Evolutionary conservation across 2,797 vertebrate species (phyloP).

Genomic region (Ciconia nigra): DNA sequence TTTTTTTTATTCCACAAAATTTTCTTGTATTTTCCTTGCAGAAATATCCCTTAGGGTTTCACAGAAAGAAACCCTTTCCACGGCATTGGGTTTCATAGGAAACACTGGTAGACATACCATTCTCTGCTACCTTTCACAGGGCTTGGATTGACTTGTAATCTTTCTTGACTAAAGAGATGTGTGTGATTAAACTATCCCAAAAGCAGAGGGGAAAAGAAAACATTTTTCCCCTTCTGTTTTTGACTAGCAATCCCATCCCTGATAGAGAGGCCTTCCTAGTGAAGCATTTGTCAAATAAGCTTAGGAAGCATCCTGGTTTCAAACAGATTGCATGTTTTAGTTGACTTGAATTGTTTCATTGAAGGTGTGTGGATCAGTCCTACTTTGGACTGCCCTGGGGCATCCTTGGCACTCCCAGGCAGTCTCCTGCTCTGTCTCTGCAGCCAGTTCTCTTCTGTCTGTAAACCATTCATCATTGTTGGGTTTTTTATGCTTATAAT

Average conservation of each 20-base stretch:
- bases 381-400: background rate
- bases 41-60: background rate
- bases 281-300: background rate
- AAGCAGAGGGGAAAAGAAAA: background rate
- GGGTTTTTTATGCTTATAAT: background rate
- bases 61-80: background rate
- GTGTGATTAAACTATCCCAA: background rate
- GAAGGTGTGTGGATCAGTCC: background rate
- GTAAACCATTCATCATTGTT: background rate
- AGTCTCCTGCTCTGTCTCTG: background rate
- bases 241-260: background rate
- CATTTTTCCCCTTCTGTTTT: background rate
- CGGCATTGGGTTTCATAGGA: background rate
- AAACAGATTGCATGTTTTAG: background rate
- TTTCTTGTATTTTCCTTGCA: conserved; percentile 33
- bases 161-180: background rate
- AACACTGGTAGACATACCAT: background rate
- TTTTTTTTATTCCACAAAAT: background rate
- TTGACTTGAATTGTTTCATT: background rate
- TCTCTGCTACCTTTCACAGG: background rate
- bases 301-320: background rate
- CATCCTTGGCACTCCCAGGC: background rate
- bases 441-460: background rate
- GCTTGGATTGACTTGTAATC: background rate
- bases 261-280: background rate